Percentiles rank a stretch among this genome's conserved stretches.
These are phyloP conservation scores for Caenorhabditis sinica DNA, from an alignment of 2,888 invertebrate genomes.

Conservation along the genomic window DNA sequence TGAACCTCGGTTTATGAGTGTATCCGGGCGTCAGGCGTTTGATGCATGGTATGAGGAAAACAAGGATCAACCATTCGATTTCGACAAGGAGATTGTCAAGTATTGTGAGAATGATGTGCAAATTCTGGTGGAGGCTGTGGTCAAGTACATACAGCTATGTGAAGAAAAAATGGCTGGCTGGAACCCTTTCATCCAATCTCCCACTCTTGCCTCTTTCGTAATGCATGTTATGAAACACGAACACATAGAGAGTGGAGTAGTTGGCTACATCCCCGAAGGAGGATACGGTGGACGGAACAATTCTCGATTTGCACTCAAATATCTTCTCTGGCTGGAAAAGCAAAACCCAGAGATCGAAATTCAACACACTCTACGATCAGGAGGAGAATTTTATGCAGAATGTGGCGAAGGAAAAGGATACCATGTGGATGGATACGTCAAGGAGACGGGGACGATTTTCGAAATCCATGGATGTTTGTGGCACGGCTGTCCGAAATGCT, in stretches of 20 bases:
- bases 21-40: not conserved
- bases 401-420: not conserved
- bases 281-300: slow-evolving; percentile 6
- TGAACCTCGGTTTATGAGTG: not conserved
- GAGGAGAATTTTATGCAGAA: not conserved
- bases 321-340: slow-evolving; percentile 1
- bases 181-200: slow-evolving; percentile 3
- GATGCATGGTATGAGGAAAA: not conserved
- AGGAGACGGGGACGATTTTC: not conserved
- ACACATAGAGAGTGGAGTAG: not conserved
- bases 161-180: not conserved
- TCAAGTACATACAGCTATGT: too few species aligned
- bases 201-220: not conserved
- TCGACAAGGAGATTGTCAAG: slow-evolving; percentile 12
- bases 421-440: not conserved
- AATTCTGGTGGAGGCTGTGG: not conserved
- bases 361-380: not conserved
- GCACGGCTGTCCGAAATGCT: not conserved
- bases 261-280: slow-evolving; percentile 28
- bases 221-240: slow-evolving; percentile 6
- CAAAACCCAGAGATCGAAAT: not conserved
- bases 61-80: slow-evolving; percentile 1
- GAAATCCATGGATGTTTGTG: not conserved
- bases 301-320: slow-evolving; percentile 9
- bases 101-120: slow-evolving; percentile 13